phyloP scores from a whole-genome alignment of 1,140 invertebrate genomes.

The Camponotus vicinus region DNA sequence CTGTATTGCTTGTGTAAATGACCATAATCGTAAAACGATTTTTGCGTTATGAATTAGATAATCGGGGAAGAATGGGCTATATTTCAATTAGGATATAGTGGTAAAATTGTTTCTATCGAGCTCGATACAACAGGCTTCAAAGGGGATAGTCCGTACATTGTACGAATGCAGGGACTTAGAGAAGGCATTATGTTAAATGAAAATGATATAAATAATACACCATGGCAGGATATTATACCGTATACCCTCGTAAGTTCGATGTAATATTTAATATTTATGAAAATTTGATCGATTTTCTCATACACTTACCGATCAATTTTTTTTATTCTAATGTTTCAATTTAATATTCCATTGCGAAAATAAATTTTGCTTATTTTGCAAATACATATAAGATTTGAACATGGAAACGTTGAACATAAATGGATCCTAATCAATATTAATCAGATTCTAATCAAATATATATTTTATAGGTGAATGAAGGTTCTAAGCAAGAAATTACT shows the following conservation, averaged over 20 bases:
- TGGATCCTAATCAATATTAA: too few relatives aligned
- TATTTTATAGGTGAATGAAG: background rate
- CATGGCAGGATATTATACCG: background rate
- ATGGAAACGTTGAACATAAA: too few relatives aligned
- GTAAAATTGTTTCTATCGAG: background rate
- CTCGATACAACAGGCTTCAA: background rate
- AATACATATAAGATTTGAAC: too few relatives aligned
- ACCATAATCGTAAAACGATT: too few relatives aligned
- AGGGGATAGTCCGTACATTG: background rate
- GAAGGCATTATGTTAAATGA: too few relatives aligned
- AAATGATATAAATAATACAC: too few relatives aligned
- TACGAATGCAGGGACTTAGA: background rate
- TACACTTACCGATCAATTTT: too few relatives aligned
- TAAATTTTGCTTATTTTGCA: too few relatives aligned
- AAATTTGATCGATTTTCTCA: background rate
- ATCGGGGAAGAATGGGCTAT: background rate
- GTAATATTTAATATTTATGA: background rate
- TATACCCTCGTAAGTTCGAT: background rate
- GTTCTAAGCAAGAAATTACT: background rate
- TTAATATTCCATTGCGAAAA: too few relatives aligned
- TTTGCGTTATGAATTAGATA: slow-evolving; percentile 76
- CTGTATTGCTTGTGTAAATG: too few relatives aligned
- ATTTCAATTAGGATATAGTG: background rate
- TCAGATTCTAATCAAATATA: too few relatives aligned
- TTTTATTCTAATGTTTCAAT: too few relatives aligned